Percentiles rank a stretch among this genome's conserved stretches.
Evolutionary conservation across 2,888 invertebrate species (phyloP).

Genomic region (Ceramica pisi): DNA sequence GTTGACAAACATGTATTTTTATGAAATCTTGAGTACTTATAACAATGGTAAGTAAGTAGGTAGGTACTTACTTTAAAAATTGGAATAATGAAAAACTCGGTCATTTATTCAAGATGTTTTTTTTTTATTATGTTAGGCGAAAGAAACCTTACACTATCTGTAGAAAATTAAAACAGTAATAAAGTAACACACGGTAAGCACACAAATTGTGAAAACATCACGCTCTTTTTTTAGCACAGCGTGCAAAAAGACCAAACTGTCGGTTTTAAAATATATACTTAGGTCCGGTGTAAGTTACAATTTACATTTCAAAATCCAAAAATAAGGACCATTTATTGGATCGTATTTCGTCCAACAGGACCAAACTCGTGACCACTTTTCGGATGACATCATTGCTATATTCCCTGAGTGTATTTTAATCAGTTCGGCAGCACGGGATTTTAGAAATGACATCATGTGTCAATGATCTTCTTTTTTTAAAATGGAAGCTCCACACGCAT

Average conservation of each 20-base stretch:
- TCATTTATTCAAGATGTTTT: neutral
- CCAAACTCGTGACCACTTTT: constrained; percentile 4
- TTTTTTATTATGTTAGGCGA: neutral
- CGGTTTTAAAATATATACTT: neutral
- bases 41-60: too few species aligned
- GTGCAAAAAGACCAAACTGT: neutral
- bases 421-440: constrained; percentile 24
- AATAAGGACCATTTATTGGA: constrained; percentile 17
- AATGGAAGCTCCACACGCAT: neutral
- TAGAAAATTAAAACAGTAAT: too few species aligned
- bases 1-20: neutral
- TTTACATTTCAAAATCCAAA: constrained; percentile 11
- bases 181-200: too few species aligned
- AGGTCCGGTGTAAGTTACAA: neutral
- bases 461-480: constrained; percentile 29
- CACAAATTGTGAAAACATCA: too few species aligned
- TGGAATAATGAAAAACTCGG: too few species aligned
- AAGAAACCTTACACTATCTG: too few species aligned
- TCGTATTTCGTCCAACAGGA: constrained; percentile 10
- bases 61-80: too few species aligned
- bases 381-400: constrained; percentile 51
- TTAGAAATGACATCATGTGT: constrained; percentile 65
- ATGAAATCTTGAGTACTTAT: neutral
- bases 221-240: neutral
- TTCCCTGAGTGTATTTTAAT: constrained; percentile 33